A percentile compares a stretch with the other conserved stretches of the same genome.
Conservation (phyloP, 2,797 vertebrate species). For the Chaetodon trifasciatus region DNA sequence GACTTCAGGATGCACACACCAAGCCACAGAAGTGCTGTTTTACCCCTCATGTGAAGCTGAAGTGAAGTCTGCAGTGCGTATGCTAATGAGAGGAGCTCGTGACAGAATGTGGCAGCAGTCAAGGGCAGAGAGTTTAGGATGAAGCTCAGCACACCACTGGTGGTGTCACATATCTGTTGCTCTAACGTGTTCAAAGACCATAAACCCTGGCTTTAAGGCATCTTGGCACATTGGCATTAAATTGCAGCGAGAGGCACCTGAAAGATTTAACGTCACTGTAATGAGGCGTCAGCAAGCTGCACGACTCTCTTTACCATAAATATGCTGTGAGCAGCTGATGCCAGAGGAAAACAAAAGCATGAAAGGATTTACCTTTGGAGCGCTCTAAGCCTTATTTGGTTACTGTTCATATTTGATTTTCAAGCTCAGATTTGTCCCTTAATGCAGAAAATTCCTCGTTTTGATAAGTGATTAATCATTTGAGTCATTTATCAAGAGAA, state of each 20-base stretch:
- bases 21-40: conserved; percentile 6
- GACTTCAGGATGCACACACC: conserved; percentile 15
- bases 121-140: conserved; percentile 37
- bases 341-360: conserved; percentile 1
- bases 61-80: conserved; percentile 22
- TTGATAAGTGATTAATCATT: too few species aligned
- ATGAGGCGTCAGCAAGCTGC: conserved; percentile 11
- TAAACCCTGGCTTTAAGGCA: background rate
- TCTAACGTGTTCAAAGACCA: conserved; percentile 5
- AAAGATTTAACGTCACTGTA: conserved; percentile 6
- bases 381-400: background rate
- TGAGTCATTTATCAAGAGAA: too few species aligned
- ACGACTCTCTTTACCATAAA: conserved; percentile 7
- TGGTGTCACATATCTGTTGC: conserved; percentile 9
- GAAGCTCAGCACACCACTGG: background rate
- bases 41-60: conserved; percentile 39
- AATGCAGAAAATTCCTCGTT: too few species aligned
- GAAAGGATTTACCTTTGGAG: background rate
- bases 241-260: background rate
- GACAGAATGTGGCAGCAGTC: conserved; percentile 31
- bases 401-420: background rate
- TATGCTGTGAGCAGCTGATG: background rate
- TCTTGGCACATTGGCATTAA: background rate
- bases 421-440: background rate
- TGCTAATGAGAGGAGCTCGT: conserved; percentile 57